Conservation (phyloP, 2,797 vertebrate genomes). For the Eulemur coronatus region DNA sequence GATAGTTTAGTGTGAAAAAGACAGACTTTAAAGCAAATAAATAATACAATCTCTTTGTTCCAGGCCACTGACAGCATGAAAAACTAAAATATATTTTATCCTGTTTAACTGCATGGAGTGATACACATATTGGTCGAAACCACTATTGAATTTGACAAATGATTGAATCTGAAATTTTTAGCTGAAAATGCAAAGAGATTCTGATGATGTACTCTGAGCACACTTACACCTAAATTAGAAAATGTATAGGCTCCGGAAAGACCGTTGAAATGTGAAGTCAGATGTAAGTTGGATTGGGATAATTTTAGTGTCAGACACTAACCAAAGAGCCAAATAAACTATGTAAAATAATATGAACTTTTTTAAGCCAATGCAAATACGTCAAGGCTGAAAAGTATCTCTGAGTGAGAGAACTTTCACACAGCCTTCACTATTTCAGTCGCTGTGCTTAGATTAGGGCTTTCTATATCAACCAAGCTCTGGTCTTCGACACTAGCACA, state of each 20-base stretch:
- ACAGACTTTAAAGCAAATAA: not conserved
- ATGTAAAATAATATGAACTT: conserved; percentile 3
- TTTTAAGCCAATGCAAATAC: not conserved
- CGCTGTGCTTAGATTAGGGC: not conserved
- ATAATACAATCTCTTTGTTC: not conserved
- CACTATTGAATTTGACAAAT: conserved; percentile 9
- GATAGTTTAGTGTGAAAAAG: not conserved
- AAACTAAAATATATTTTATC: not conserved
- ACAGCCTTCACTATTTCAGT: not conserved
- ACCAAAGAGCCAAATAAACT: conserved; percentile 25
- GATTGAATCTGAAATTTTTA: conserved; percentile 1
- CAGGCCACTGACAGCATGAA: not conserved
- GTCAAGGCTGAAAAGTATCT: not conserved
- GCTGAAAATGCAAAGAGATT: conserved; percentile 39
- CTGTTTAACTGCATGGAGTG: not conserved
- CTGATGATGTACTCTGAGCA: conserved; percentile 1
- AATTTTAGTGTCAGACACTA: conserved; percentile 22
- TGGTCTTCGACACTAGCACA: not conserved
- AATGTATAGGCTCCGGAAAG: conserved; percentile 6
- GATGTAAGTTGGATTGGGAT: not conserved
- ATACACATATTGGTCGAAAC: not conserved
- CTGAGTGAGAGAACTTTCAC: not conserved
- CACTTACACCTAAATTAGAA: conserved; percentile 39
- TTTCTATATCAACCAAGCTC: not conserved
- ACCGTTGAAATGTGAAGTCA: not conserved